Percentiles rank a stretch among this genome's conserved stretches.
Conservation (phyloP, 2,113 vertebrate genomes). For the Xiphias gladius region DNA sequence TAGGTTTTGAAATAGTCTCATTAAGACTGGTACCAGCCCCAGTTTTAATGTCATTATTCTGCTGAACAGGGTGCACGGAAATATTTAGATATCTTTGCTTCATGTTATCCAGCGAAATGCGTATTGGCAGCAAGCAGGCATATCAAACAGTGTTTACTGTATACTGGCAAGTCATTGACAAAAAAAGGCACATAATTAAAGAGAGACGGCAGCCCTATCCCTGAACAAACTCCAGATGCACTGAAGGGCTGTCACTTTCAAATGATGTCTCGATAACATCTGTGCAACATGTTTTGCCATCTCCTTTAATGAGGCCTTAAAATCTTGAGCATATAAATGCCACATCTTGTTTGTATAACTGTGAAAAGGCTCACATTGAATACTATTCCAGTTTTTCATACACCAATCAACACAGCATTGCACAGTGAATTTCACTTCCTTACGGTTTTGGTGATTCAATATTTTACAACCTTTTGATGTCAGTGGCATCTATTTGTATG, state of each 20-base stretch:
- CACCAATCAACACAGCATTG: slow-evolving; percentile 40
- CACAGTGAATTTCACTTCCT: slow-evolving; percentile 43
- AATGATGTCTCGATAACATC: slow-evolving; percentile 41
- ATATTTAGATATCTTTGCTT: slow-evolving; percentile 5
- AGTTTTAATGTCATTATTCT: neutral
- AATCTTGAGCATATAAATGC: slow-evolving; percentile 45
- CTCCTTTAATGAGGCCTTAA: slow-evolving; percentile 26
- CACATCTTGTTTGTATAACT: slow-evolving; percentile 37
- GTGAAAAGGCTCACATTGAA: slow-evolving; percentile 18
- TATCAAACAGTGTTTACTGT: slow-evolving; percentile 11
- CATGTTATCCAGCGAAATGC: neutral
- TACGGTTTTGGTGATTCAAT: slow-evolving; percentile 9
- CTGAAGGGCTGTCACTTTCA: slow-evolving; percentile 35
- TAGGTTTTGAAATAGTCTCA: too few species aligned
- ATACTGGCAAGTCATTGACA: slow-evolving; percentile 21
- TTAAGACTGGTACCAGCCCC: too few species aligned
- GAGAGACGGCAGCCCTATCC: slow-evolving; percentile 1
- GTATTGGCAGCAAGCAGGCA: neutral
- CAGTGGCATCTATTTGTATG: slow-evolving; percentile 57
- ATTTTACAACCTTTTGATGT: slow-evolving; percentile 45
- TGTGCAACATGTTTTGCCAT: slow-evolving; percentile 32
- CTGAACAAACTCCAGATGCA: slow-evolving; percentile 14
- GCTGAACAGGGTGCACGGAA: neutral
- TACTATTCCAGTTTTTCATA: slow-evolving; percentile 23
- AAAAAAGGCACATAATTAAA: slow-evolving; percentile 12